These are phyloP conservation scores for Arothron firmamentum DNA, from an alignment of 2,113 vertebrate genomes.

Conservation along the genomic window DNA sequence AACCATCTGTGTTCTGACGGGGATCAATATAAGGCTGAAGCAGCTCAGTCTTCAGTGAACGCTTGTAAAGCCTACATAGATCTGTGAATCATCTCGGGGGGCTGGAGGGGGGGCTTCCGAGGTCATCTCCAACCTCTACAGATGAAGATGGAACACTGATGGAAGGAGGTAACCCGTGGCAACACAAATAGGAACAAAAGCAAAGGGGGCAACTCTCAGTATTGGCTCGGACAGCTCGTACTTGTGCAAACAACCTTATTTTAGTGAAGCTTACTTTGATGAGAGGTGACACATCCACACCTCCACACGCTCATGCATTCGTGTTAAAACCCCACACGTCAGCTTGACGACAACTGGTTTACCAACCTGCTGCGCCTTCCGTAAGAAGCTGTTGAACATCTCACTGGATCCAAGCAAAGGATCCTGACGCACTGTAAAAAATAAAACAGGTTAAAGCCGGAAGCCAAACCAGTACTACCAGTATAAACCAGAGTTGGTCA, in stretches of 20 bases:
- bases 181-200: not conserved
- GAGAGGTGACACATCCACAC: not conserved
- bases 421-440: conserved; percentile 88
- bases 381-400: conserved; percentile 94
- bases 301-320: not conserved
- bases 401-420: conserved; percentile 88
- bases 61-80: no score
- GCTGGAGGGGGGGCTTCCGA: conserved; percentile 28
- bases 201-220: no score
- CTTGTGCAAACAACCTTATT: no score
- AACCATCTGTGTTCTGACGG: not conserved
- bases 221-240: no score
- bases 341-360: not conserved
- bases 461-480: not conserved
- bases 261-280: not conserved
- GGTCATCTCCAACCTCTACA: conserved; percentile 24
- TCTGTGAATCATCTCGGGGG: conserved; percentile 30
- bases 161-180: conserved; percentile 10
- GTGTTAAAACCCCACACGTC: no score
- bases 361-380: conserved; percentile 93
- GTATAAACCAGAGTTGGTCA: no score
- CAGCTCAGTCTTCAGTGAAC: no score
- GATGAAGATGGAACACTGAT: conserved; percentile 36
- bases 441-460: not conserved
- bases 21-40: no score